phyloP scores from a whole-genome alignment of 2,888 invertebrate genomes.

The Machimus atricapillus region DNA sequence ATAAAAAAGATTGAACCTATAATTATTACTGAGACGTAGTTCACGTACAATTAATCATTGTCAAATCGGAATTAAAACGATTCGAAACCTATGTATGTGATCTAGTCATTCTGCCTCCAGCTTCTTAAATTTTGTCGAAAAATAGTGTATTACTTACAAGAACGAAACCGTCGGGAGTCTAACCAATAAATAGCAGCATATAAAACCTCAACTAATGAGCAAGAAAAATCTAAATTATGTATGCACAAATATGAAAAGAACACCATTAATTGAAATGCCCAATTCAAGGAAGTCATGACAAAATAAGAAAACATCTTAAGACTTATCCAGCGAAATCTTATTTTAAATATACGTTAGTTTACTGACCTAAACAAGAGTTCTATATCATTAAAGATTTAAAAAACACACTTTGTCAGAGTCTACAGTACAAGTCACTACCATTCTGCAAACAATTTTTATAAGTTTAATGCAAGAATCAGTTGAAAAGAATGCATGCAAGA shows the following conservation, averaged over 20 bases:
- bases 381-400: not conserved
- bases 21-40: not conserved
- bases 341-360: not conserved
- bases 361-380: not conserved
- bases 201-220: not conserved
- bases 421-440: not conserved
- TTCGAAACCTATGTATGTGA: not conserved
- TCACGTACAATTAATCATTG: not conserved
- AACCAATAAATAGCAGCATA: not conserved
- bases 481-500: constrained; percentile 1
- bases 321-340: not conserved
- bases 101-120: too few species aligned
- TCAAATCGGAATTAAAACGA: not conserved
- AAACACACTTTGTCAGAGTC: not conserved
- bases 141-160: not conserved
- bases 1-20: too few species aligned
- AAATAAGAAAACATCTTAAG: not conserved
- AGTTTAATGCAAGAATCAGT: not conserved
- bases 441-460: not conserved
- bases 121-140: not conserved
- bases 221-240: not conserved
- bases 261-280: not conserved
- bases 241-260: not conserved
- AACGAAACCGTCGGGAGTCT: not conserved
- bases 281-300: not conserved